A percentile compares a stretch with the other conserved stretches of the same genome.
phyloP scores from a whole-genome alignment of 2,888 invertebrate genomes.

The Melieria picta region DNA sequence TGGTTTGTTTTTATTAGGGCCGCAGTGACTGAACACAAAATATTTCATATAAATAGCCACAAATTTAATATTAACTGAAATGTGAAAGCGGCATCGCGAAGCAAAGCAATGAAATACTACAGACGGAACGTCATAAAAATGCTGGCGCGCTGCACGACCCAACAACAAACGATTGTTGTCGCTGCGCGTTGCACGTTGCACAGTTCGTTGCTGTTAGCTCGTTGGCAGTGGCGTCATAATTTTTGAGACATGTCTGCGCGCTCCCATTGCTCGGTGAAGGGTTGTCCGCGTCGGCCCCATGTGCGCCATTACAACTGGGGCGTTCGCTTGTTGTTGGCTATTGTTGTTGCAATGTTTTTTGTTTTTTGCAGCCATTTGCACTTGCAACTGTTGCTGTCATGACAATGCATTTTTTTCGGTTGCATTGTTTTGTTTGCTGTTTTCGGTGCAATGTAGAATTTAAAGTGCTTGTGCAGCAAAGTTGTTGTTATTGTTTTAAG shows the following conservation, averaged over 20 bases:
- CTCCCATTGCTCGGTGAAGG: slow-evolving; percentile 11
- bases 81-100: background rate
- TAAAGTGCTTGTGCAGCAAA: too few relatives aligned
- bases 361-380: background rate
- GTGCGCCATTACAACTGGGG: too few relatives aligned
- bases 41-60: background rate
- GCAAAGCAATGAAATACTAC: background rate
- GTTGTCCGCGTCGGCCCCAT: slow-evolving; percentile 9
- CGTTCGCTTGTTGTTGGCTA: too few relatives aligned
- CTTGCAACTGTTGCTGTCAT: too few relatives aligned
- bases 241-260: slow-evolving; percentile 29
- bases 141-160: background rate
- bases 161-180: too few relatives aligned
- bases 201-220: background rate
- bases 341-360: background rate
- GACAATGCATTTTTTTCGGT: too few relatives aligned
- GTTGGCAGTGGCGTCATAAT: slow-evolving; percentile 26
- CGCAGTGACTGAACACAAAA: background rate
- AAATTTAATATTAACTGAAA: background rate
- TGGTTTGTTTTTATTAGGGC: background rate
- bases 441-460: too few relatives aligned
- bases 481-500: too few relatives aligned
- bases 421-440: too few relatives aligned
- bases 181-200: too few relatives aligned
- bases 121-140: background rate